Base-by-base conservation (phyloP, 2,113 vertebrate species). In the Oriolus oriolus region DNA sequence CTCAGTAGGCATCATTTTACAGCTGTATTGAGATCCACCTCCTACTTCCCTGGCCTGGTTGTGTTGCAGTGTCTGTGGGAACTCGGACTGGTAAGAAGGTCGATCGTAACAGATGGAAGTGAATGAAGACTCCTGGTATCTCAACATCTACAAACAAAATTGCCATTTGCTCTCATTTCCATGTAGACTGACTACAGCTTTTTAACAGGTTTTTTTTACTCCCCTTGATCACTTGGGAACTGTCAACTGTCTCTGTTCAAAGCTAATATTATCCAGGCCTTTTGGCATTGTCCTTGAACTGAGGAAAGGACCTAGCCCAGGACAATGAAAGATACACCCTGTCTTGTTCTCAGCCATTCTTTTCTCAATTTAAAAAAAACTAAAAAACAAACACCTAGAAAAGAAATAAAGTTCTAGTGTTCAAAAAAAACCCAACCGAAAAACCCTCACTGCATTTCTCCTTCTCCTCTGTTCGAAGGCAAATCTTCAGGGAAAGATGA, bases 1-100 rank as follows among this genome's bases (percentile, higher is more conserved):
- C 70, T 45, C 18, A 18, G 28, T 10, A 17, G 1, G 1, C 33
- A 24, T 11, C 0, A 1, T 18, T 84, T 88, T 37, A 13, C 10
- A 8, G 28, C 28, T 66, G 1, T 1, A 3, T 22, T 23, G 52
- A 59, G 52, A 23, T 54, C 33, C 64, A 9, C 44, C 22, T 75
- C 23, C 75, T 52, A 0, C 44, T 78, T 21, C 4, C n/a, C 7
- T 39, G 53, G 33, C 14, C 13, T 20, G 35, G 52, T 31, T 44
- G 22, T 17, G 44, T 18, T 39, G 35, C 63, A 54, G 54, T 6
- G 0, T n/a, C 57, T 76, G 54, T 4, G 3, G 60, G 57, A 81
- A 16, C n/a, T 42, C 47, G 16, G 47, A 8, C 8, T 0, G 0
- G 11, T 39, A 22, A 68, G 83, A 79, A 85, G 66, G 50, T 69